These are phyloP conservation scores for Phylloscopus collybita DNA, from an alignment of 2,797 vertebrate genomes.

Conservation along the genomic window DNA sequence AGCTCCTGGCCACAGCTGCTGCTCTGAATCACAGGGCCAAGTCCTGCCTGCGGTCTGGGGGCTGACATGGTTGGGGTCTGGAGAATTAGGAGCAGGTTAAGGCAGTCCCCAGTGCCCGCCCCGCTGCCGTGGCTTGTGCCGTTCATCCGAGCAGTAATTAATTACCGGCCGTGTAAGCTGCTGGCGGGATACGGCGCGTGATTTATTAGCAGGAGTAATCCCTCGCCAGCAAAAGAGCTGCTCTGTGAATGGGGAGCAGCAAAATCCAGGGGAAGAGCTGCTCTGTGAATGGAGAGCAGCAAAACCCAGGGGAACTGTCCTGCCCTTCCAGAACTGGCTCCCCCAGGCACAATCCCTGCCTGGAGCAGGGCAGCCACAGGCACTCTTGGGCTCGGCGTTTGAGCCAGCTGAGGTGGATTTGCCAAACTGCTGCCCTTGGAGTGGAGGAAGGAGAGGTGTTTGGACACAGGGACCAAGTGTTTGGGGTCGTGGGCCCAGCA, in stretches of 20 bases:
- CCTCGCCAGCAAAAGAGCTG: not conserved
- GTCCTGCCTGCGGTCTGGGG: not conserved
- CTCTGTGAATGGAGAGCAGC: not conserved
- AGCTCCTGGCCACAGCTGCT: not conserved
- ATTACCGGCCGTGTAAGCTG: not conserved
- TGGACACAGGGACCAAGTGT: fast-evolving
- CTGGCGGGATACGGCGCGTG: not conserved
- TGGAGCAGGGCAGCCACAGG: not conserved
- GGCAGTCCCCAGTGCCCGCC: not conserved
- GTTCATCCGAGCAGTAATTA: not conserved
- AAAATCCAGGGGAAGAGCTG: not conserved
- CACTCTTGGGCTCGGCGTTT: not conserved
- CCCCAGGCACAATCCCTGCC: not conserved
- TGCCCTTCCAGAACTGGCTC: not conserved
- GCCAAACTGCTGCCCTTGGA: not conserved
- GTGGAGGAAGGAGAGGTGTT: not conserved
- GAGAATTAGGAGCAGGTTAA: not conserved
- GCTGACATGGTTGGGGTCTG: not conserved
- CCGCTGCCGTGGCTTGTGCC: not conserved
- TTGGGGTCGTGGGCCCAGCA: not conserved
- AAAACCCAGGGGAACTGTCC: not conserved
- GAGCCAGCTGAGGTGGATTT: not conserved
- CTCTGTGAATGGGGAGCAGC: not conserved
- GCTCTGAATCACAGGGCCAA: not conserved
- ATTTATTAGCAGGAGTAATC: slow-evolving; percentile 35